phyloP scores from a whole-genome alignment of 2,888 invertebrate genomes.

The Amiota mariae region DNA sequence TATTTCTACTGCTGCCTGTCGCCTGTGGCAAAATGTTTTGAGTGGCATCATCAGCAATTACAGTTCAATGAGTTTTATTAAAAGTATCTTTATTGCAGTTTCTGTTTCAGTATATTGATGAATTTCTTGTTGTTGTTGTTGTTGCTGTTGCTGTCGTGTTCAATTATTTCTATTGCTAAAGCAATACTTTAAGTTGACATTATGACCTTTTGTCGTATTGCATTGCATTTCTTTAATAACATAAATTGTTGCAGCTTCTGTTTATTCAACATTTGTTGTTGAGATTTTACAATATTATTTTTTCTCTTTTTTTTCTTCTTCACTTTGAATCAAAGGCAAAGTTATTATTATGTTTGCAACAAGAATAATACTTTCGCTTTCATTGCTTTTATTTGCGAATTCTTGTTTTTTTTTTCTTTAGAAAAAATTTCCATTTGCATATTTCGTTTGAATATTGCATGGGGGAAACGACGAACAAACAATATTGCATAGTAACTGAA shows the following conservation, averaged over 20 bases:
- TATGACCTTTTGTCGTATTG: conserved; percentile 51
- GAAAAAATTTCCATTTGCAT: too few relatives aligned
- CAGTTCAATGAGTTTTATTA: neutral
- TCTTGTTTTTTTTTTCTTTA: too few relatives aligned
- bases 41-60: conserved; percentile 1
- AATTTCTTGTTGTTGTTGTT: conserved; percentile 29
- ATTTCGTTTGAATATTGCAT: too few relatives aligned
- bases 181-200: conserved; percentile 50
- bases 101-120: conserved; percentile 33
- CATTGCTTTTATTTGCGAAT: too few relatives aligned
- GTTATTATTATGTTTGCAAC: neutral
- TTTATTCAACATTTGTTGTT: neutral
- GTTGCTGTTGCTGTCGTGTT: conserved; percentile 58
- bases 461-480: too few relatives aligned
- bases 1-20: neutral
- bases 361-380: too few relatives aligned
- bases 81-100: conserved; percentile 26
- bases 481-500: too few relatives aligned
- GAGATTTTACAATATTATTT: neutral
- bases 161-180: conserved; percentile 53
- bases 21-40: conserved; percentile 1
- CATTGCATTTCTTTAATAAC: neutral
- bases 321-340: neutral
- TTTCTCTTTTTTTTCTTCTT: neutral
- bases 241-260: neutral